phyloP scores from a whole-genome alignment of 2,113 vertebrate species.

The Alces alces region DNA sequence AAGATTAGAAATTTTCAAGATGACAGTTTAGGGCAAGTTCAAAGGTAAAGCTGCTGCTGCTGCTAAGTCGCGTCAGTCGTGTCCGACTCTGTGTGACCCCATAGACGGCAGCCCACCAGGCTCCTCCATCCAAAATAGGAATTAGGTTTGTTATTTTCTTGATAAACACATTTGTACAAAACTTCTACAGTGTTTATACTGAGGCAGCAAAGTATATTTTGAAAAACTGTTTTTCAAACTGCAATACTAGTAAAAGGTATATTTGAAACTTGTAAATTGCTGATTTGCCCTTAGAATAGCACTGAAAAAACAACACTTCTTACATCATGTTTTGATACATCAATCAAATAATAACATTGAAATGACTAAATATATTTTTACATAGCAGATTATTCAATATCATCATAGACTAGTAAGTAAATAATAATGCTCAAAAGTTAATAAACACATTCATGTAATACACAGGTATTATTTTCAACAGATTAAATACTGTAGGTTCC shows the following conservation, averaged over 20 bases:
- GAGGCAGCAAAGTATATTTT: slow-evolving; percentile 69
- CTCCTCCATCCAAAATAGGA: background rate
- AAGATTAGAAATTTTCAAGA: slow-evolving; percentile 21
- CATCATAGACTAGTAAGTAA: slow-evolving; percentile 77
- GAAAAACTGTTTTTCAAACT: slow-evolving; percentile 73
- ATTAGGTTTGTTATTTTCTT: background rate
- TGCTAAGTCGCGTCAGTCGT: too few species aligned
- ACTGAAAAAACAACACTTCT: slow-evolving; percentile 74
- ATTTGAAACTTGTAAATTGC: slow-evolving; percentile 79
- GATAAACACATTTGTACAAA: background rate
- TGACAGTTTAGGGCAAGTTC: slow-evolving; percentile 35
- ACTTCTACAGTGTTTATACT: background rate
- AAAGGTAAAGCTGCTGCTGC: slow-evolving; percentile 24
- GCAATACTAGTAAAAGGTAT: slow-evolving; percentile 79
- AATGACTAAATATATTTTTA: slow-evolving; percentile 69
- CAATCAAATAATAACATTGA: slow-evolving; percentile 78
- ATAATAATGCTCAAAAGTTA: slow-evolving; percentile 74
- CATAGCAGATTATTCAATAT: slow-evolving; percentile 68
- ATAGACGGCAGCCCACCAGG: too few species aligned
- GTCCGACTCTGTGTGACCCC: too few species aligned
- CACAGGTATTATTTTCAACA: slow-evolving; percentile 68
- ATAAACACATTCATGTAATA: slow-evolving; percentile 75
- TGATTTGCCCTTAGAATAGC: slow-evolving; percentile 69
- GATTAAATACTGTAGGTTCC: slow-evolving; percentile 74
- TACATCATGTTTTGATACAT: slow-evolving; percentile 74